Percentiles rank a stretch among this genome's conserved stretches.
These are phyloP conservation scores for Austrolebias charrua DNA, from an alignment of 2,797 vertebrate genomes.

Conservation along the genomic window DNA sequence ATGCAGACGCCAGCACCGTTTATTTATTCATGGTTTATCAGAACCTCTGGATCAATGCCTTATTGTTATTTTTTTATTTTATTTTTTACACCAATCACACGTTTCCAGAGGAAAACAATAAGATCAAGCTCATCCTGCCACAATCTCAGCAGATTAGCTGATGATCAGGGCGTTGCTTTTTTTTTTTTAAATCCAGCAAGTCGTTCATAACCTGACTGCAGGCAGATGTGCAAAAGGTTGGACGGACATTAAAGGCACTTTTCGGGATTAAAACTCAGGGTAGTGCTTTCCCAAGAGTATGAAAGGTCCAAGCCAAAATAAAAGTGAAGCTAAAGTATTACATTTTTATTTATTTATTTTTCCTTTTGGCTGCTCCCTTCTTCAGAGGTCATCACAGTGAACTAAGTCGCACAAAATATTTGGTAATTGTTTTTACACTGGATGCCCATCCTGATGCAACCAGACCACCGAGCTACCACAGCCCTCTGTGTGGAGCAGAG, in stretches of 20 bases:
- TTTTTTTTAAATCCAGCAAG: constrained; percentile 16
- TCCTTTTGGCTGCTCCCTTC: no score
- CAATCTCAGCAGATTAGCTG: neutral
- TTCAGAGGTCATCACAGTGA: no score
- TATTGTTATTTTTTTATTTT: neutral
- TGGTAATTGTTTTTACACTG: no score
- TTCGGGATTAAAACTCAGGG: constrained; percentile 43
- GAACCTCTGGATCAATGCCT: constrained; percentile 19
- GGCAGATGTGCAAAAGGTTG: constrained; percentile 35
- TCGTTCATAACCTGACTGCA: constrained; percentile 34
- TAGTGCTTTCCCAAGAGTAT: constrained; percentile 25
- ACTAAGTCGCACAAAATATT: no score
- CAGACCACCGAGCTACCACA: no score
- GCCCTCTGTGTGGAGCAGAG: no score
- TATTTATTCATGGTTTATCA: constrained; percentile 44
- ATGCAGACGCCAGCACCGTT: constrained; percentile 36
- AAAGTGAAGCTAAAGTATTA: neutral
- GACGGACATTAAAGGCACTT: constrained; percentile 34
- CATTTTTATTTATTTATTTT: no score
- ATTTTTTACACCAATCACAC: neutral
- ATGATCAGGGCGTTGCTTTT: neutral
- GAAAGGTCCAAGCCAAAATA: constrained; percentile 27
- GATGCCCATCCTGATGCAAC: no score
- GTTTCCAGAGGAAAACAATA: constrained; percentile 1
- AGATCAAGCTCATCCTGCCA: neutral